phyloP scores from a whole-genome alignment of 1,140 invertebrate genomes.

The Radopholus similis region DNA sequence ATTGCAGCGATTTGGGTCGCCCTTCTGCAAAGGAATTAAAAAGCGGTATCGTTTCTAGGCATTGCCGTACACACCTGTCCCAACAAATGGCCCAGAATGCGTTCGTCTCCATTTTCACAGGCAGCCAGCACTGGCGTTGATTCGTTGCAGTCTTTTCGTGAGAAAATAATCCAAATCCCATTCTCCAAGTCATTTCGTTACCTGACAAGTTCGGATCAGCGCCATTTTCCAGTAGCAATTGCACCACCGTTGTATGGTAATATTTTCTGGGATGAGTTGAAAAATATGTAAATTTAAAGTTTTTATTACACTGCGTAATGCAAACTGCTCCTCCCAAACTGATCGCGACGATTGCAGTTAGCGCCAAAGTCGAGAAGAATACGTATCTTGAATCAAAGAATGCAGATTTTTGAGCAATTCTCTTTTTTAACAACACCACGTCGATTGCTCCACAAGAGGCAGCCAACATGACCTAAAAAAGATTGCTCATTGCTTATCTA shows the following conservation, averaged over 20 bases:
- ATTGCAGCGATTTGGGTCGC: constrained; percentile 5
- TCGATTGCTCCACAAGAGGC: constrained; percentile 9
- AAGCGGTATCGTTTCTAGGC: neutral
- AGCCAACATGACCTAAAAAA: constrained; percentile 4
- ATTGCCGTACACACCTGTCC: neutral
- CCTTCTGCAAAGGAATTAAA: constrained; percentile 2
- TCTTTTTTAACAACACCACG: neutral
- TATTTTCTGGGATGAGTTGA: constrained; percentile 1
- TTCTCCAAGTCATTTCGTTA: neutral
- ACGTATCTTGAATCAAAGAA: neutral
- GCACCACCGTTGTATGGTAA: constrained; percentile 10
- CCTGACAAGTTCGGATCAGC: constrained; percentile 14
- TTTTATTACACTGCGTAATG: constrained; percentile 12
- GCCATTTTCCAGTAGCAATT: constrained; percentile 10
- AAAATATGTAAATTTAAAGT: neutral
- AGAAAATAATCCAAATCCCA: neutral
- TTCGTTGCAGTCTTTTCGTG: constrained; percentile 10
- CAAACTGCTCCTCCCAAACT: constrained; percentile 15
- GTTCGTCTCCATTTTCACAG: constrained; percentile 20
- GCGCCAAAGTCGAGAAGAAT: constrained; percentile 12
- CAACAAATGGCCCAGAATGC: constrained; percentile 8
- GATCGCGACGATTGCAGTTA: neutral
- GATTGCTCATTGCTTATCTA: neutral
- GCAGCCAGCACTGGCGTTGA: constrained; percentile 11
- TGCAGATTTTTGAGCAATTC: neutral